Base-by-base conservation (phyloP, 2,888 invertebrate genomes). In the Eugnorisma glareosa region DNA sequence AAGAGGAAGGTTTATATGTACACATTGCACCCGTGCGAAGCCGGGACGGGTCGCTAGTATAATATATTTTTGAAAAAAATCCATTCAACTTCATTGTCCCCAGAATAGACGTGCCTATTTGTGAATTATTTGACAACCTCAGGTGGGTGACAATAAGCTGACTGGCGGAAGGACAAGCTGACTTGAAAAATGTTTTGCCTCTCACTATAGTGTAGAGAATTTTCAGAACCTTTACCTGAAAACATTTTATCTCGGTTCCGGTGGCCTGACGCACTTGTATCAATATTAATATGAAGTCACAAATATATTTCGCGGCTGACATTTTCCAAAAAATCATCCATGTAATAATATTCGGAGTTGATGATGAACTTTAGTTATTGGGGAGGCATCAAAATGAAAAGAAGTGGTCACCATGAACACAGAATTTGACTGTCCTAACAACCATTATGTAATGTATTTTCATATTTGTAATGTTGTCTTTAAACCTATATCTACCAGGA, bases 71-170 rank as follows among this genome's bases (percentile, higher is more conserved):
- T 31, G 2, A 24, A 31, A n/a, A 18, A 61, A 81, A 45, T 13
- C 13, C 35, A 43, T 35, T 51, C 35, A 15, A 8, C 2, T 11
- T 43, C 28, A 13, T 35, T 13, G 13, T 45, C 31, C 11, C 10
- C 40, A 43, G 63, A 31, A 40, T 54, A 45, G 43, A 31, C 11
- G 18, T 59, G 21, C 3, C 43, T 45, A 66, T 61, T 68, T 57
- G 40, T 21, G 37, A 48, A 28, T 28, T 57, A 11, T 67, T 61
- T 21, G 18, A 21, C n/a, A 51, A 24, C n/a, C 31, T n/a, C 13
- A 57, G 31, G 24, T 37, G 67, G 78, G 63, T 77, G 77, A 84
- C 61, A 81, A 71, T 84, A 83, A 81, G 73, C 73, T 61, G 81
- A 68, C 68, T 73, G 73, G 37, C 7, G 40, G 40, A 21, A 43